A percentile compares a stretch with the other conserved stretches of the same genome.
phyloP scores from a whole-genome alignment of 2,113 vertebrate species.

The Elachura formosa region DNA sequence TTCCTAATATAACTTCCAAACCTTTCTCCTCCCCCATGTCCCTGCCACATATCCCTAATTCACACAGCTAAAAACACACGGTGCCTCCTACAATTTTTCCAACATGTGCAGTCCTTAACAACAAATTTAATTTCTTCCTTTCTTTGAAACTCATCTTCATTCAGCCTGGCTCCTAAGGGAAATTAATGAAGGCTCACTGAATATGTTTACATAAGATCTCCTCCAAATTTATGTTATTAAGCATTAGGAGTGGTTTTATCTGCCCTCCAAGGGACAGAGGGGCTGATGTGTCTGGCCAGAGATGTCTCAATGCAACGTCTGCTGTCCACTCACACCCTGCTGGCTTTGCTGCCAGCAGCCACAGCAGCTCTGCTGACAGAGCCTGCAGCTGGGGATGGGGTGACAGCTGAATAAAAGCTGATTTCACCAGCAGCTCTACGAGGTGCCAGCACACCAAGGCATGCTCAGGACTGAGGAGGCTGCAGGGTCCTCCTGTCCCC shows the following conservation, averaged over 20 bases:
- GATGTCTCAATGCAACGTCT: not conserved
- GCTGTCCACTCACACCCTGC: not conserved
- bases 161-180: constrained; percentile 37
- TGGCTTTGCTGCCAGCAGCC: not conserved
- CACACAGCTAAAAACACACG: not conserved
- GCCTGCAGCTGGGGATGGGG: not conserved
- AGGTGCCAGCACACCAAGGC: fast-evolving
- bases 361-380: not conserved
- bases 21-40: not conserved
- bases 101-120: not conserved
- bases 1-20: constrained; percentile 17
- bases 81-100: not conserved
- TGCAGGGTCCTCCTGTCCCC: not conserved
- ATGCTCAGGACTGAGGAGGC: not conserved
- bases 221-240: constrained; percentile 30
- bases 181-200: constrained; percentile 28
- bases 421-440: not conserved
- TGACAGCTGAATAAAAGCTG: not conserved
- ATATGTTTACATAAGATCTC: constrained; percentile 44
- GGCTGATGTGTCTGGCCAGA: not conserved
- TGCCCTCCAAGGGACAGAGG: not conserved
- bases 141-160: constrained; percentile 31
- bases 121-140: constrained; percentile 14
- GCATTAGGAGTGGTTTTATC: constrained; percentile 22
- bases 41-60: not conserved